Evolutionary conservation across 2,113 vertebrate genomes (phyloP), one percentile per base, ranked within the genome.

Genomic region (Tonatia bakeri): DNA sequence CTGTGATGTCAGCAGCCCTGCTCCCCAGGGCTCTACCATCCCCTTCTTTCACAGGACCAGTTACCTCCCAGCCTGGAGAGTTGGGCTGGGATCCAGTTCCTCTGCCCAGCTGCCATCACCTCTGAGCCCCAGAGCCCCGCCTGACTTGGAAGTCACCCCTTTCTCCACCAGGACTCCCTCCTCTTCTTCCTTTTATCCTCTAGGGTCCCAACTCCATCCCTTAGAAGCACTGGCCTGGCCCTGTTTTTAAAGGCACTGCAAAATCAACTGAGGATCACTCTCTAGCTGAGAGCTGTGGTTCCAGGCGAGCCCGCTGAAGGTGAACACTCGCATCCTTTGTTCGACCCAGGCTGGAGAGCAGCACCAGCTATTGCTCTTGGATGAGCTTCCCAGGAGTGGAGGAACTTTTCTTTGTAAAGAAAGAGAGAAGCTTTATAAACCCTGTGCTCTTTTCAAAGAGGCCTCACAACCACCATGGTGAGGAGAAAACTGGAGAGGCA

Each of bases 321-420:
- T 6, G 95, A 96, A 79, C 1, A 0, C 82, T 94, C 82, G 73
- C 87, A 16, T 33, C 70, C 92, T 86, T 85, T 91, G 92, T 95
- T 80, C 64, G 19, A 89, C 87, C 84, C 77, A 83, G 59, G 54
- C 88, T 92, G 96, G 94, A 92, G 80, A 95, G 28, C 1, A 2
- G 26, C 0, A 0, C 0, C 43, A 96, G 91, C 88, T 96, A 92
- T 96, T 97, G 97, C 97, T 98, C 95, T 98, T 96, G 97, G 97
- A 97, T 94, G 96, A 95, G 90, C 95, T 96, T 98, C 95, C 85
- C 94, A 95, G 97, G 97, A 97, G 91, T 69, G 72, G 93, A 96
- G 95, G 94, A 96, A 96, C 96, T 97, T 98, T 96, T 97, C 97
- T 98, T 97, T 98, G 95, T 95, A 97, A 98, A 98, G 97, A 97